phyloP scores from a whole-genome alignment of 2,113 vertebrate species.

The Solea solea region DNA sequence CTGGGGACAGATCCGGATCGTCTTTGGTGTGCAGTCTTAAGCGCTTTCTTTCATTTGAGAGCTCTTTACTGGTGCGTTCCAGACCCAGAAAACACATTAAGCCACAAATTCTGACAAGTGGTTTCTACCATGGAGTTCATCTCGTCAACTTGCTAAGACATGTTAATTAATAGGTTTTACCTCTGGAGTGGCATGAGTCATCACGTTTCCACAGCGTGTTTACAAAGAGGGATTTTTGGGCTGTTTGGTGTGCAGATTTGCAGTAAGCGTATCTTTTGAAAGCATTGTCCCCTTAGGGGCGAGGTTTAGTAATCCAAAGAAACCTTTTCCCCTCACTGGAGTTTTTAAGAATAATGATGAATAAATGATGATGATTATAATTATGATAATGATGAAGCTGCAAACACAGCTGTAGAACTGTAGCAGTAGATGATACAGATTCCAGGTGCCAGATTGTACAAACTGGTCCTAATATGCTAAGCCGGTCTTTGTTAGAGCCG shows the following conservation, averaged over 20 bases:
- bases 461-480: neutral
- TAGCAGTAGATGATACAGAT: neutral
- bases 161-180: constrained; percentile 62
- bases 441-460: neutral
- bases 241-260: constrained; percentile 41
- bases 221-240: constrained; percentile 43
- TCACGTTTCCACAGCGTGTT: constrained; percentile 57
- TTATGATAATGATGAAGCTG: constrained; percentile 31
- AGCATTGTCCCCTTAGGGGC: constrained; percentile 52
- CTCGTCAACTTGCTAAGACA: constrained; percentile 43
- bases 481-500: neutral
- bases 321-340: constrained; percentile 27
- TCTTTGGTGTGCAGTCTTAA: neutral
- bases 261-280: constrained; percentile 43
- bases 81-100: constrained; percentile 22
- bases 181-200: constrained; percentile 55
- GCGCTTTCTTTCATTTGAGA: constrained; percentile 2
- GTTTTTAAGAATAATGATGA: constrained; percentile 46
- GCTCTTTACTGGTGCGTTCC: constrained; percentile 1
- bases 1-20: neutral
- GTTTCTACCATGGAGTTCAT: constrained; percentile 30
- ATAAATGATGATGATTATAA: constrained; percentile 54
- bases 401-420: constrained; percentile 11
- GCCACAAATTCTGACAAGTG: constrained; percentile 25
- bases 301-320: constrained; percentile 37